phyloP scores from a whole-genome alignment of 2,113 vertebrate genomes.

The Rhipidura dahli region DNA sequence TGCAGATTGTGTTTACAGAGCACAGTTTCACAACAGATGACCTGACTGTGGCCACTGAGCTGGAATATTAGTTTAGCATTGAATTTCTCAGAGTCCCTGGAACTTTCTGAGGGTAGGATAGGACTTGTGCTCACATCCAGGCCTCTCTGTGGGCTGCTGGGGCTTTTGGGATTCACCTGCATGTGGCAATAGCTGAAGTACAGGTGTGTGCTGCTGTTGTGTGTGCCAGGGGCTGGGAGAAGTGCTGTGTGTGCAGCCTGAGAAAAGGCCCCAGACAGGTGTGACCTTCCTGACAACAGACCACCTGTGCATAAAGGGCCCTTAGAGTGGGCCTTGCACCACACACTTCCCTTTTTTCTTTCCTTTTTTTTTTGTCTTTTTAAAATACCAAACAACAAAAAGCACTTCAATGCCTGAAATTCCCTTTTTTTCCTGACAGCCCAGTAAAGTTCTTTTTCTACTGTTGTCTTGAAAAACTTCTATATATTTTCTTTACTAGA shows the following conservation, averaged over 20 bases:
- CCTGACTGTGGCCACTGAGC: not conserved
- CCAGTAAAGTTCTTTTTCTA: not conserved
- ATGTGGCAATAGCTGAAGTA: not conserved
- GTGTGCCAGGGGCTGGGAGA: not conserved
- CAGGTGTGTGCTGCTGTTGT: not conserved
- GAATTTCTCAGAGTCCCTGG: not conserved
- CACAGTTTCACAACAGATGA: not conserved
- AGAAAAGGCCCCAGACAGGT: not conserved
- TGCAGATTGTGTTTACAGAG: conserved; percentile 10
- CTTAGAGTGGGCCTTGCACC: not conserved
- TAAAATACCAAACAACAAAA: not conserved
- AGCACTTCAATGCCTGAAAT: not conserved
- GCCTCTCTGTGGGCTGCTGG: not conserved
- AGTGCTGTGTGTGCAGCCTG: not conserved
- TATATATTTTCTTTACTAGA: not conserved
- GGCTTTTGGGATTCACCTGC: not conserved
- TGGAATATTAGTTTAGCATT: conserved; percentile 2
- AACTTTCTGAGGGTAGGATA: not conserved
- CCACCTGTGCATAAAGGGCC: not conserved
- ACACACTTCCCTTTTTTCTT: not conserved
- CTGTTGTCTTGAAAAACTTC: not conserved
- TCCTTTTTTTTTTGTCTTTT: not conserved
- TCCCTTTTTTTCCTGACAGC: not conserved
- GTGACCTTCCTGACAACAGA: not conserved
- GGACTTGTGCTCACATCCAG: not conserved